Base-by-base conservation (phyloP, 2,888 invertebrate genomes). In the Allygus modestus region DNA sequence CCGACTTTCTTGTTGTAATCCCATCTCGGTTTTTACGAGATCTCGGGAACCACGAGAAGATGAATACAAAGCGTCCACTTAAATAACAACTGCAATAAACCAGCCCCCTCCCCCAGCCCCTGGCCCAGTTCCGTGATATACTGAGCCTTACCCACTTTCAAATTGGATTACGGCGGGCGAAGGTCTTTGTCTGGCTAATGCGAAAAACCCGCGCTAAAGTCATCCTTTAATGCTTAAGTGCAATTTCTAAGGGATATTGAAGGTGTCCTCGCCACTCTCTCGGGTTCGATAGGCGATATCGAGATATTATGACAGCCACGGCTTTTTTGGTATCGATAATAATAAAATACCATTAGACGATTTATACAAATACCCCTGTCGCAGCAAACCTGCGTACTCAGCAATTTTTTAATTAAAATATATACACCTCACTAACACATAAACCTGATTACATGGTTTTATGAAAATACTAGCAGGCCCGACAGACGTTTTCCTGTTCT, bases 1-100 rank as follows among this genome's bases (percentile, higher is more conserved):
- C 46, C 7, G 46, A 54, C 20, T 54, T 54, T 54, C 54, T 54
- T 69, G 31, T 69, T 41, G 23, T 71, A 71, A 71, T 71, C 71
- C 71, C 37, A 41, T 71, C 71, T 41, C 41, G 71, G 71, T 71
- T 71, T 71, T 71, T 71, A 71, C 41, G 71, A 71, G 71, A 71
- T 71, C 37, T 37, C 71, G 71, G 37, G 5, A 23, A n/a, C 41
- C 37, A 41, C 33, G 71, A 71, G 71, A 71, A 37, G 71, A 71
- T 71, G 71, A 71, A 71, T 71, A 71, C 71, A 71, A 71, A 71
- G 20, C 23, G 71, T 71, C 71, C 71, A 71, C 71, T 71, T 71
- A 71, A 71, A 71, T 71, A 71, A 71, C 71, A 71, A 71, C 71
- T n/a, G 71, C 71, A 33, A 71, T 71, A 71, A 71, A 71, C 71